Evolutionary conservation across 2,888 invertebrate species (phyloP), one percentile per base, ranked within the genome.

Genomic region (Troides aeacus): DNA sequence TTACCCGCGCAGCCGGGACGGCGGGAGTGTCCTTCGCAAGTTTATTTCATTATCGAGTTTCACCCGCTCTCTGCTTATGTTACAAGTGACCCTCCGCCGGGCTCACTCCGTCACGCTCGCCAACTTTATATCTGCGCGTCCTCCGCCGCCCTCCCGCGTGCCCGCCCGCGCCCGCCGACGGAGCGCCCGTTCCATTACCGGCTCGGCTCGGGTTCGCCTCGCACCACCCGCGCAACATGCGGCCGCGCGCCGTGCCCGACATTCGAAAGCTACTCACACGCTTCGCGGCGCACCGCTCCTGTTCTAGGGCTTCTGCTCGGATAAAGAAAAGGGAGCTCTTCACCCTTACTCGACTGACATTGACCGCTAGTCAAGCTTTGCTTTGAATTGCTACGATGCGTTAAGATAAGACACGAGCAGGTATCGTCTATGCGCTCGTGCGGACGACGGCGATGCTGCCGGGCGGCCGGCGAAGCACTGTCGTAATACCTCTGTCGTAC

Each of bases 31-130:
- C 69, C 58, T 59, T 66, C 66, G 66, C 69, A 61, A 65, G 68
- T 73, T 76, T 74, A 76, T 78, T 75, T 75, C 72, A 74, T 77
- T 77, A 78, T 73, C 69, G 73, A 72, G 64, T 75, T 76, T 76
- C 73, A 73, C 70, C 74, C 72, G 68, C 64, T 62, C 71, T 71
- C 73, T 67, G 69, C 72, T 75, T 72, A 66, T 10, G 39, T 39
- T 39, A 39, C 64, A 74, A 77, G 75, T 71, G 74, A 68, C 72
- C 73, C 72, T 76, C 62, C 66, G 64, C 59, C 73, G 58, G 63
- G 68, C 53, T 66, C 68, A 64, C 69, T 65, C 65, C 53, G 68
- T 72, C 70, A 63, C 66, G 66, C 70, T 63, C 56, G 39, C 53
- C 70, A 63, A 66, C 24, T 67, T 64, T 72, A 42, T 59, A 7